phyloP scores from a whole-genome alignment of 2,113 vertebrate species.

The Procapra przewalskii region DNA sequence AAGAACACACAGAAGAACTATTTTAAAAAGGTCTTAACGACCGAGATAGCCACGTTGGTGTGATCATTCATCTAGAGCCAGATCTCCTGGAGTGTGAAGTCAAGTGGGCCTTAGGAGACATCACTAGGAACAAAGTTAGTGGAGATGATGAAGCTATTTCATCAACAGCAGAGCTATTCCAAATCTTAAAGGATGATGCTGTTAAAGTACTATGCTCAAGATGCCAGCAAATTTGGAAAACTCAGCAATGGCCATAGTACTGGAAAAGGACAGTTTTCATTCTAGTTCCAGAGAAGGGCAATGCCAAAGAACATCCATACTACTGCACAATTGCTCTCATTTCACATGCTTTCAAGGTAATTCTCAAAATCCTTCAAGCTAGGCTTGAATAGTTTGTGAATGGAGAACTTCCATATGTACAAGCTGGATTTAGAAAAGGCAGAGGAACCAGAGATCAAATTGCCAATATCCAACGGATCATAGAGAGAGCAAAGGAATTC shows the following conservation, averaged over 20 bases:
- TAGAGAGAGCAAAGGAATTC: neutral
- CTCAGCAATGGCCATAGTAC: neutral
- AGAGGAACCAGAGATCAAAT: neutral
- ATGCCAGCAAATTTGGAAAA: neutral
- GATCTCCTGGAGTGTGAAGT: neutral
- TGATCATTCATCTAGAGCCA: neutral
- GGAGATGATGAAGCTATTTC: neutral
- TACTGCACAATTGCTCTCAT: neutral
- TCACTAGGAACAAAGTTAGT: neutral
- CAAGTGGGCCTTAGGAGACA: neutral
- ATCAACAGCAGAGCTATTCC: neutral
- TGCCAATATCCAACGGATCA: neutral
- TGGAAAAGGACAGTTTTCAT: neutral
- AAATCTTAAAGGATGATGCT: neutral
- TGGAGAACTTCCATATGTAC: neutral
- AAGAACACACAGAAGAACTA: neutral
- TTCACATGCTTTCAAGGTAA: neutral
- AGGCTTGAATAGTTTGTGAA: neutral
- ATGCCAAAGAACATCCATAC: neutral
- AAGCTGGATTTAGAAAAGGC: neutral
- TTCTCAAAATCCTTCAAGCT: neutral
- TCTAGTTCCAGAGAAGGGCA: neutral
- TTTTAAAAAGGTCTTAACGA: neutral
- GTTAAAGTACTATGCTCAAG: neutral
- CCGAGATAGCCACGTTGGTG: neutral